Conservation (phyloP, 2,888 invertebrate genomes). For the Molanna angustata region DNA sequence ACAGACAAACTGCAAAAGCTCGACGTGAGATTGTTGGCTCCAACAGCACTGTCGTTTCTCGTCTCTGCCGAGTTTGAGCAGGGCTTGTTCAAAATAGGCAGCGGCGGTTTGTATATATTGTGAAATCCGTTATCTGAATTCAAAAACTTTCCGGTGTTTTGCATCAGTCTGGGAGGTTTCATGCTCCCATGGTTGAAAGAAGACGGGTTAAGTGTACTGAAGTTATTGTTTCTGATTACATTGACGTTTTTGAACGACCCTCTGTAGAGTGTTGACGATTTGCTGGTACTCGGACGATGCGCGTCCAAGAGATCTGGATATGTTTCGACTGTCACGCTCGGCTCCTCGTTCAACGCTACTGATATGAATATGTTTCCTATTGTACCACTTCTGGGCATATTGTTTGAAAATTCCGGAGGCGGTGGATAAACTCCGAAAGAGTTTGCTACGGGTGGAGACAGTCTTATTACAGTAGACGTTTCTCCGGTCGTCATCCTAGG, state of each 20-base stretch:
- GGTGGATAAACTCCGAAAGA: slow-evolving; percentile 44
- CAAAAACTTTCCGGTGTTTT: too few relatives aligned
- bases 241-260: too few relatives aligned
- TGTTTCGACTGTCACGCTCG: slow-evolving; percentile 62
- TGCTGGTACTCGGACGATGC: slow-evolving; percentile 49
- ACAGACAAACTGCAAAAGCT: slow-evolving; percentile 50
- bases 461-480: slow-evolving; percentile 43
- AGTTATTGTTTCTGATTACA: too few relatives aligned
- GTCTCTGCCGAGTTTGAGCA: too few relatives aligned
- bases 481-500: slow-evolving; percentile 35
- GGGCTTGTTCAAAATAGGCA: too few relatives aligned
- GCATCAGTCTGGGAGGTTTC: too few relatives aligned
- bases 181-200: too few relatives aligned
- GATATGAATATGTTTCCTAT: slow-evolving; percentile 83
- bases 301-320: slow-evolving; percentile 80
- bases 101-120: too few relatives aligned
- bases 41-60: too few relatives aligned
- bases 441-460: slow-evolving; percentile 46
- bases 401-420: slow-evolving; percentile 51
- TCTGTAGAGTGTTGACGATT: too few relatives aligned
- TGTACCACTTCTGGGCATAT: slow-evolving; percentile 51
- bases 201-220: too few relatives aligned
- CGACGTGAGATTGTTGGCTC: background rate
- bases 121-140: too few relatives aligned
- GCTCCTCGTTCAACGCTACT: slow-evolving; percentile 73